phyloP scores from a whole-genome alignment of 2,888 invertebrate genomes.

The Leucophora obtusa region DNA sequence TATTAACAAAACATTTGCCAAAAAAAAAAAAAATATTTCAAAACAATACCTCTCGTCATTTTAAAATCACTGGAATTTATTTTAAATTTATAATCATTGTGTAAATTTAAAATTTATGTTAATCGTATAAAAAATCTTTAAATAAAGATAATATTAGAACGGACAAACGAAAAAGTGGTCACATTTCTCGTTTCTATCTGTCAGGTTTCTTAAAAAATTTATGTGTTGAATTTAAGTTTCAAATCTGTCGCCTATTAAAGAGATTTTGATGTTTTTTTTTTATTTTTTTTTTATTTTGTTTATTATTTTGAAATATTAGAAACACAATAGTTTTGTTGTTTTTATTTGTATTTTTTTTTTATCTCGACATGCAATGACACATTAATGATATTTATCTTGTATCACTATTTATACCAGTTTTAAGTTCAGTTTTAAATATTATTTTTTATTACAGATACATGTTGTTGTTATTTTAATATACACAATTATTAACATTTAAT shows the following conservation, averaged over 20 bases:
- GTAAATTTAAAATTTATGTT: slow-evolving; percentile 30
- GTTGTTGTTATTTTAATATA: slow-evolving; percentile 9
- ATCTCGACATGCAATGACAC: slow-evolving; percentile 56
- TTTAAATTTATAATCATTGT: neutral
- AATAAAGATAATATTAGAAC: neutral
- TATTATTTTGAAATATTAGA: neutral
- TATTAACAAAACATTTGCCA: slow-evolving; percentile 49
- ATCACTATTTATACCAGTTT: slow-evolving; percentile 38
- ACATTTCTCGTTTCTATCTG: neutral
- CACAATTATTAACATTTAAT: slow-evolving; percentile 28
- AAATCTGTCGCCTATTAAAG: slow-evolving; percentile 1
- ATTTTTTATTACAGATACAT: slow-evolving; percentile 34
- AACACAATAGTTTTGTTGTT: slow-evolving; percentile 8
- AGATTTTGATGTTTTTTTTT: neutral
- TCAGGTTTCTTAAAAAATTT: neutral
- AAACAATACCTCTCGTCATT: slow-evolving; percentile 16
- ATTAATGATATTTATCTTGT: slow-evolving; percentile 58
- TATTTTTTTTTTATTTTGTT: neutral
- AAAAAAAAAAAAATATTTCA: slow-evolving; percentile 29
- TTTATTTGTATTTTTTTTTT: slow-evolving; percentile 26
- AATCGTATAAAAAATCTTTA: slow-evolving; percentile 21
- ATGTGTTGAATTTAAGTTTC: neutral
- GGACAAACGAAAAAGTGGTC: slow-evolving; percentile 1
- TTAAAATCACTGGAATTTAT: slow-evolving; percentile 11
- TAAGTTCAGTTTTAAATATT: slow-evolving; percentile 1